phyloP scores from a whole-genome alignment of 2,888 invertebrate genomes.

The Noctua fimbriata region DNA sequence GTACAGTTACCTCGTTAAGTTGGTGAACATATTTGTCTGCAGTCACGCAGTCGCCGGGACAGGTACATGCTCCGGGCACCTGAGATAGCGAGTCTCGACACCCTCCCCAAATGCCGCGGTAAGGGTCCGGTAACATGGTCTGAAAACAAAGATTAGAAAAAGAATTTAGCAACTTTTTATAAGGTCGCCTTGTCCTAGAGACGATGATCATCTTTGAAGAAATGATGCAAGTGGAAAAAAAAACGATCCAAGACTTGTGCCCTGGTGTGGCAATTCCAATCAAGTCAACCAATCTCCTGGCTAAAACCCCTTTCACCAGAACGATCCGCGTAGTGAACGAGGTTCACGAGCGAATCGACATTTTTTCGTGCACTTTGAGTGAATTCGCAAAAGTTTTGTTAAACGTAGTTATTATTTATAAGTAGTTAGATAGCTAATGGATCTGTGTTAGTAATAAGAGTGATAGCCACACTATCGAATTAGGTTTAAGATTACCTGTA shows the following conservation, averaged over 20 bases:
- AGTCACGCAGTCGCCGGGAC: constrained; percentile 92
- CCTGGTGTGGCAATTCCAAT: neutral
- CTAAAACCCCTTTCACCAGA: too few species aligned
- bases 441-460: too few species aligned
- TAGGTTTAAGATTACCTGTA: too few species aligned
- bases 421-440: too few species aligned
- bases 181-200: neutral
- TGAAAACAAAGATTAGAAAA: constrained; percentile 75
- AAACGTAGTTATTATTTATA: too few species aligned
- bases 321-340: too few species aligned
- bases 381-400: too few species aligned
- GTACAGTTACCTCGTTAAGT: constrained; percentile 89
- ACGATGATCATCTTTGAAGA: neutral
- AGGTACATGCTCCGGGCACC: constrained; percentile 92
- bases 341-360: too few species aligned
- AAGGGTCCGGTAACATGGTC: constrained; percentile 98
- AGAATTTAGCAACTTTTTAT: neutral
- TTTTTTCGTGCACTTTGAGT: too few species aligned
- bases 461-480: too few species aligned
- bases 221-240: neutral
- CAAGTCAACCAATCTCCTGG: too few species aligned
- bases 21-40: constrained; percentile 95
- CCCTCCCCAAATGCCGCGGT: constrained; percentile 97
- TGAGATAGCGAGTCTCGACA: constrained; percentile 97
- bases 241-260: neutral